phyloP scores from a whole-genome alignment of 2,797 vertebrate species.

The Cuniculus paca region DNA sequence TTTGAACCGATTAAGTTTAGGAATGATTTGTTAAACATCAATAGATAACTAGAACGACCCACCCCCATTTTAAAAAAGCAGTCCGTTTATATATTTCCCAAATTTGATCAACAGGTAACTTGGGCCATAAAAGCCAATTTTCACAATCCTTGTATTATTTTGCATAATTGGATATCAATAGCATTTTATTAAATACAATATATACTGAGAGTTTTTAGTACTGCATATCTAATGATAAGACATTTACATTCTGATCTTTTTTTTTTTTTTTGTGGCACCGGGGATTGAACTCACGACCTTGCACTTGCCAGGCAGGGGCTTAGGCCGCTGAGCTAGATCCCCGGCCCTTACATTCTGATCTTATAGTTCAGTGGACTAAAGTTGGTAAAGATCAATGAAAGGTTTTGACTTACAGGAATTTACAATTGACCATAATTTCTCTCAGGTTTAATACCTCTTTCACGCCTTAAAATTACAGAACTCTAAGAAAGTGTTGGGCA shows the following conservation, averaged over 20 bases:
- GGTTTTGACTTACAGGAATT: not conserved
- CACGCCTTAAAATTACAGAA: not conserved
- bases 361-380: not conserved
- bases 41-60: too few species aligned
- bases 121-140: constrained; percentile 65
- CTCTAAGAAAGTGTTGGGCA: not conserved
- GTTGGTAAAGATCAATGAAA: not conserved
- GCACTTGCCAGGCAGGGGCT: too few species aligned
- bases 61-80: not conserved
- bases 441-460: not conserved
- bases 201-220: not conserved
- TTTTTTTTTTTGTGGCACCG: too few species aligned
- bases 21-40: too few species aligned
- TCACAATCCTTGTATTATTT: not conserved
- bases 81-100: constrained; percentile 54
- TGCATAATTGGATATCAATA: not conserved
- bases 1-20: too few species aligned
- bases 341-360: not conserved
- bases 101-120: constrained; percentile 61
- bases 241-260: not conserved
- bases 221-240: not conserved
- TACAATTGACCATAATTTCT: not conserved
- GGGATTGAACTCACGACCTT: too few species aligned
- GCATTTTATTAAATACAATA: not conserved
- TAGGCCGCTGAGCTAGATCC: too few species aligned